These are phyloP conservation scores for Enteromius argenteus DNA, from an alignment of 2,797 vertebrate species.

Conservation along the genomic window DNA sequence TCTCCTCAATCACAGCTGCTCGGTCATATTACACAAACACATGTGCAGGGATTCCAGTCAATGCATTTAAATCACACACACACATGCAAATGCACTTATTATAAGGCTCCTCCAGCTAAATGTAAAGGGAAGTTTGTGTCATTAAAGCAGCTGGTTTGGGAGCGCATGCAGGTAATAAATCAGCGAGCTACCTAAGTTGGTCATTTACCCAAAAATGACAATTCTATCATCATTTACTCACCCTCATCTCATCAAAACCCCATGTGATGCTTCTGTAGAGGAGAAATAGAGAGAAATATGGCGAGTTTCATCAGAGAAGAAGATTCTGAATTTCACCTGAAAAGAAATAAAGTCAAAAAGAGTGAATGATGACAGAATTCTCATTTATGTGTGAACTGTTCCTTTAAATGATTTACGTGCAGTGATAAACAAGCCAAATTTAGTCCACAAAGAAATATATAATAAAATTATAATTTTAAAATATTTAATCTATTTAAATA, in stretches of 20 bases:
- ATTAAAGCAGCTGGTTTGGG: background rate
- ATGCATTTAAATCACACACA: constrained; percentile 18
- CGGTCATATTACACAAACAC: constrained; percentile 17
- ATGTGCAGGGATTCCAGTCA: constrained; percentile 2
- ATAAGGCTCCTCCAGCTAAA: background rate
- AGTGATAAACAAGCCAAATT: background rate
- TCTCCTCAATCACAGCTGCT: constrained; percentile 7
- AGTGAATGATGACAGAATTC: background rate
- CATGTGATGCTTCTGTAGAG: no score
- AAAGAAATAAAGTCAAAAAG: no score
- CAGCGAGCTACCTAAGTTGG: background rate
- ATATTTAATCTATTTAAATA: no score
- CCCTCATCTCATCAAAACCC: background rate
- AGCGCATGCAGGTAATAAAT: background rate
- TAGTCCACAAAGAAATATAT: background rate
- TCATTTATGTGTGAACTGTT: background rate
- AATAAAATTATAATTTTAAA: background rate
- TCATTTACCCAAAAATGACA: background rate
- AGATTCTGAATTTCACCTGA: no score
- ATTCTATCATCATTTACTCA: background rate
- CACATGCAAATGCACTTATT: background rate
- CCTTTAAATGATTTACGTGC: background rate
- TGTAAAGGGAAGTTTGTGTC: background rate
- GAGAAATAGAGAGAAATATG: no score
- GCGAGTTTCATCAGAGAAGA: no score